phyloP scores from a whole-genome alignment of 2,888 invertebrate genomes.

The Conistra vaccinii region DNA sequence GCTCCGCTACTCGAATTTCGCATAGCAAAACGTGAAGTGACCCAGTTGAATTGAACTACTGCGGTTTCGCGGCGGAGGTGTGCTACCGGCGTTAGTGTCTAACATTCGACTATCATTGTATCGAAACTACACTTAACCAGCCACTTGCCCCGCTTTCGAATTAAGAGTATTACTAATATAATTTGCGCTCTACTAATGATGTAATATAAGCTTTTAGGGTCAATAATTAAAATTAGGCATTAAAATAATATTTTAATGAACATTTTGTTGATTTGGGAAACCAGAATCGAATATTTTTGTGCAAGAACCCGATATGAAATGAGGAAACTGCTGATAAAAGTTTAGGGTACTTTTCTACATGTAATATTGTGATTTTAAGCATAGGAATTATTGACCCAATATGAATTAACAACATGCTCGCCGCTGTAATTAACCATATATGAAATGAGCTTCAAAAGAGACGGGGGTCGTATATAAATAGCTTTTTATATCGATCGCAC shows the following conservation, averaged over 20 bases:
- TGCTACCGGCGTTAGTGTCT: too few relatives aligned
- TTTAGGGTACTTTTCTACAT: neutral
- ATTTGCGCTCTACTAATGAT: constrained; percentile 54
- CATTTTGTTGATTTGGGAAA: neutral
- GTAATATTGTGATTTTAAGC: neutral
- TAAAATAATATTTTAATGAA: neutral
- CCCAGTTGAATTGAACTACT: too few relatives aligned
- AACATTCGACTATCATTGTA: constrained; percentile 52
- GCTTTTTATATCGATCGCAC: constrained; percentile 41
- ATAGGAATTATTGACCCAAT: constrained; percentile 53
- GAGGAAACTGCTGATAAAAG: neutral
- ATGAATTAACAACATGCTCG: constrained; percentile 17
- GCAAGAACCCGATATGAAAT: neutral
- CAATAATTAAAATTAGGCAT: constrained; percentile 49
- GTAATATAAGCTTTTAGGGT: constrained; percentile 51
- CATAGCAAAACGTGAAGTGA: too few relatives aligned
- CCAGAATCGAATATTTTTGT: neutral
- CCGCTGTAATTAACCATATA: constrained; percentile 35
- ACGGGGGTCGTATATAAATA: neutral
- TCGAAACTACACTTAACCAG: constrained; percentile 37
- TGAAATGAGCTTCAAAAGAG: constrained; percentile 20
- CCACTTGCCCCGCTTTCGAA: constrained; percentile 48
- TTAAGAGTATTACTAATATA: constrained; percentile 46
- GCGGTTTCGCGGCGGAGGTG: too few relatives aligned
- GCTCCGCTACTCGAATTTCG: too few relatives aligned